Conservation (phyloP, 2,888 invertebrate species). For the Choristoneura rosaceana region DNA sequence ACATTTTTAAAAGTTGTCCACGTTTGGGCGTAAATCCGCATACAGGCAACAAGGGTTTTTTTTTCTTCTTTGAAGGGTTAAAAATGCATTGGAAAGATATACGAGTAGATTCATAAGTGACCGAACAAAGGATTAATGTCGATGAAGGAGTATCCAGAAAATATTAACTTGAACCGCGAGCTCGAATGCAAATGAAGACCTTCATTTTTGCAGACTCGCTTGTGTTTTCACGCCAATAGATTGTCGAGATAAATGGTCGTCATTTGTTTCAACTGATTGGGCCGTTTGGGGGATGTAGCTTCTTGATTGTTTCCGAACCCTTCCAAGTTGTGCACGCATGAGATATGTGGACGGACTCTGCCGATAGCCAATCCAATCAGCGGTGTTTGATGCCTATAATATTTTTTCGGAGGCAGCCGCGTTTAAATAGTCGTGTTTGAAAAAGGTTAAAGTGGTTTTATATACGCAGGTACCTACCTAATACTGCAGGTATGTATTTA, state of each 20-base stretch:
- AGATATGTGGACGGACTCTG: slow-evolving; percentile 61
- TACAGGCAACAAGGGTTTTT: no score
- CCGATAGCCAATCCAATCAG: slow-evolving; percentile 68
- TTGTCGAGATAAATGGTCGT: slow-evolving; percentile 61
- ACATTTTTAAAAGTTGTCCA: no score
- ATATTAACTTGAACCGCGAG: neutral
- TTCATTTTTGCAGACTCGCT: slow-evolving; percentile 46
- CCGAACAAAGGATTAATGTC: neutral
- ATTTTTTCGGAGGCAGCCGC: slow-evolving; percentile 21
- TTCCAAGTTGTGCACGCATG: slow-evolving; percentile 64
- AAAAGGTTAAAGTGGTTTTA: neutral
- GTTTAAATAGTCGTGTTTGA: neutral
- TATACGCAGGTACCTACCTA: neutral
- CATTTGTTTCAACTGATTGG: slow-evolving; percentile 82
- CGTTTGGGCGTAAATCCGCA: no score
- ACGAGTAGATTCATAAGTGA: no score
- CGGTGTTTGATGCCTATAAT: slow-evolving; percentile 51
- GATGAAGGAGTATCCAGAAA: neutral
- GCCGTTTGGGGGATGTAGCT: slow-evolving; percentile 70
- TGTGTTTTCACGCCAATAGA: slow-evolving; percentile 49
- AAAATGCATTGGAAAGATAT: no score
- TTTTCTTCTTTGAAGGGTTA: no score
- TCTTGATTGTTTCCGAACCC: slow-evolving; percentile 81
- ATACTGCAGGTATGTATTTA: neutral
- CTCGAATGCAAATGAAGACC: slow-evolving; percentile 47